Evolutionary conservation across 2,113 vertebrate species (phyloP).

Genomic region (Zeus faber): DNA sequence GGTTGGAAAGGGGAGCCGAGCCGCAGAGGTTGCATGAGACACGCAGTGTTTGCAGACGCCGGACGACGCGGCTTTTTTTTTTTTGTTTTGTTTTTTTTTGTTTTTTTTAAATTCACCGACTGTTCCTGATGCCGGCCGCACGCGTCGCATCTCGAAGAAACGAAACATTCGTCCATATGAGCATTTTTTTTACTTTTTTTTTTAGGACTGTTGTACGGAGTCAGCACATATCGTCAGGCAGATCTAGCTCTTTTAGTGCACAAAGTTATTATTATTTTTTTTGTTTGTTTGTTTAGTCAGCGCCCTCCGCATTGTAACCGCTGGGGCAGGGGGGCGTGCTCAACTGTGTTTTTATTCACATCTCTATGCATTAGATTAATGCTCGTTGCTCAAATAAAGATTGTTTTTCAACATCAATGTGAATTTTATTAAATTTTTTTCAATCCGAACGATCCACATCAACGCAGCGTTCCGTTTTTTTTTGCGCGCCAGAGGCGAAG

Average conservation of each 20-base stretch:
- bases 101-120: too few species aligned
- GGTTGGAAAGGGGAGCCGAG: not conserved
- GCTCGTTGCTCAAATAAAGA: conserved; percentile 57
- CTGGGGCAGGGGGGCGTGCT: conserved; percentile 16
- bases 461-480: too few species aligned
- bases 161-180: conserved; percentile 1
- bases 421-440: too few species aligned
- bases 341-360: conserved; percentile 39
- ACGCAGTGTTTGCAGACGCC: conserved; percentile 30
- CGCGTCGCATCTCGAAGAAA: too few species aligned
- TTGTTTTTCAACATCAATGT: conserved; percentile 1
- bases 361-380: conserved; percentile 71
- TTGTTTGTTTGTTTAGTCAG: conserved; percentile 5
- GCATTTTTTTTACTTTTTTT: too few species aligned
- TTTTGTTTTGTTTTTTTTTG: too few species aligned
- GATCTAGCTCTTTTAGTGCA: conserved; percentile 7
- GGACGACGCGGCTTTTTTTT: conserved; percentile 2
- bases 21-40: conserved; percentile 21
- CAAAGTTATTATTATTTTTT: not conserved
- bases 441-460: too few species aligned
- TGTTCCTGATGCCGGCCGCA: too few species aligned
- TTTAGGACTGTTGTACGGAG: conserved; percentile 30
- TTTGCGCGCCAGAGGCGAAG: too few species aligned
- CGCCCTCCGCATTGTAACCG: conserved; percentile 30
- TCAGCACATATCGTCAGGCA: conserved; percentile 22